phyloP scores from a whole-genome alignment of 2,797 vertebrate genomes.

The Semaprochilodus insignis region DNA sequence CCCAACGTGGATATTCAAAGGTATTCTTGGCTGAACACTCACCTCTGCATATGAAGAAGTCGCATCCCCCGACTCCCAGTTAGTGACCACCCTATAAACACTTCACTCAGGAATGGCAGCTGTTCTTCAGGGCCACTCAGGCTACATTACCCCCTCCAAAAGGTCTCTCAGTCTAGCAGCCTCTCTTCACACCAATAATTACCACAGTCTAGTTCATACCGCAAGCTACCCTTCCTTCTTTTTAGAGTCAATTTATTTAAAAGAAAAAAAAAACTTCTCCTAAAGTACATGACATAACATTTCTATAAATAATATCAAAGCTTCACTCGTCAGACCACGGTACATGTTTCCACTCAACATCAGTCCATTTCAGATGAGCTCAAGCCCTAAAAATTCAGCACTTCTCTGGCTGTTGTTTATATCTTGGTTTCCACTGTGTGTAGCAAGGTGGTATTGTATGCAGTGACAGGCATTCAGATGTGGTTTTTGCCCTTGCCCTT shows the following conservation, averaged over 20 bases:
- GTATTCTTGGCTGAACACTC: conserved; percentile 51
- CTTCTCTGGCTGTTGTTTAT: too few species aligned
- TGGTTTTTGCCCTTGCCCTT: too few species aligned
- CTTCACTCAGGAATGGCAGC: conserved; percentile 62
- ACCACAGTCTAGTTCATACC: not conserved
- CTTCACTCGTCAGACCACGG: too few species aligned
- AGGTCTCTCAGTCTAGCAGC: not conserved
- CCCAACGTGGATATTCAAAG: conserved; percentile 34
- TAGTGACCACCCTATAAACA: conserved; percentile 58
- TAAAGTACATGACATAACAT: too few species aligned
- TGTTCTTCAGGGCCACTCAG: conserved; percentile 51
- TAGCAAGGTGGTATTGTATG: too few species aligned
- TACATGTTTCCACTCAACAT: too few species aligned
- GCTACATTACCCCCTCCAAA: conserved; percentile 26
- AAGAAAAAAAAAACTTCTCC: too few species aligned
- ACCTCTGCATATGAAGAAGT: conserved; percentile 37
- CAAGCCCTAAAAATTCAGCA: too few species aligned
- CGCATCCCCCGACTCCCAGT: conserved; percentile 38
- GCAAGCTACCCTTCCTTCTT: not conserved
- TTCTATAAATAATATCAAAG: too few species aligned
- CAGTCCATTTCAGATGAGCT: too few species aligned
- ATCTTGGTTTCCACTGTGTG: too few species aligned
- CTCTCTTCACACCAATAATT: not conserved
- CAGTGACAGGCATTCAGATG: too few species aligned
- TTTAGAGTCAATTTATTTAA: not conserved